Evolutionary conservation across 1,140 invertebrate genomes (phyloP).

Genomic region (Dendroctonus ponderosae): DNA sequence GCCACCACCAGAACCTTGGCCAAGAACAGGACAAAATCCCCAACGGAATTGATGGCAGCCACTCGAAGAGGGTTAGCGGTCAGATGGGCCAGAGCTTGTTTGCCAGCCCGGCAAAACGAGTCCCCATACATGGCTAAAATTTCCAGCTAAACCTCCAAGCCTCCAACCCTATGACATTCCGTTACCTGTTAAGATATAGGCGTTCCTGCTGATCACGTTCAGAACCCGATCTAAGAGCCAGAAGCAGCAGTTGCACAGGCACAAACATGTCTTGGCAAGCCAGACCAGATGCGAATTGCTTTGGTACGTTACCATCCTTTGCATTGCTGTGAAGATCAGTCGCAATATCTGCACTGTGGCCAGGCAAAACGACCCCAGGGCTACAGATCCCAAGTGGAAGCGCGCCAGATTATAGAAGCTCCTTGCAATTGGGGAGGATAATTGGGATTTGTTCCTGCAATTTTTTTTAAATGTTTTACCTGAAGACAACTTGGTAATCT

Average conservation of each 20-base stretch:
- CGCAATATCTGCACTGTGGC: slow-evolving; percentile 65
- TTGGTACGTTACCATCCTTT: no score
- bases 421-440: slow-evolving; percentile 59
- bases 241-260: slow-evolving; percentile 61
- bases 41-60: slow-evolving; percentile 75
- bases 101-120: slow-evolving; percentile 66
- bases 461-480: slow-evolving; percentile 3
- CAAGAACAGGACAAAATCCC: slow-evolving; percentile 67
- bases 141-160: not conserved
- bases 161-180: not conserved
- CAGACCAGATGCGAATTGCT: no score
- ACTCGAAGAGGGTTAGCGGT: slow-evolving; percentile 38
- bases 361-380: slow-evolving; percentile 74
- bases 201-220: slow-evolving; percentile 71
- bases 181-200: slow-evolving; percentile 75
- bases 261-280: slow-evolving; percentile 34
- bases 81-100: slow-evolving; percentile 57
- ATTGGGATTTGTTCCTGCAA: slow-evolving; percentile 63
- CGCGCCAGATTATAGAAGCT: slow-evolving; percentile 60
- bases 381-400: slow-evolving; percentile 76
- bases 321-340: not conserved
- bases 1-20: slow-evolving; percentile 19
- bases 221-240: slow-evolving; percentile 71
- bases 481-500: not conserved
- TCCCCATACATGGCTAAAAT: slow-evolving; percentile 69